Base-by-base conservation (phyloP, 2,888 invertebrate species). In the Hirtodrosophila cameraria region DNA sequence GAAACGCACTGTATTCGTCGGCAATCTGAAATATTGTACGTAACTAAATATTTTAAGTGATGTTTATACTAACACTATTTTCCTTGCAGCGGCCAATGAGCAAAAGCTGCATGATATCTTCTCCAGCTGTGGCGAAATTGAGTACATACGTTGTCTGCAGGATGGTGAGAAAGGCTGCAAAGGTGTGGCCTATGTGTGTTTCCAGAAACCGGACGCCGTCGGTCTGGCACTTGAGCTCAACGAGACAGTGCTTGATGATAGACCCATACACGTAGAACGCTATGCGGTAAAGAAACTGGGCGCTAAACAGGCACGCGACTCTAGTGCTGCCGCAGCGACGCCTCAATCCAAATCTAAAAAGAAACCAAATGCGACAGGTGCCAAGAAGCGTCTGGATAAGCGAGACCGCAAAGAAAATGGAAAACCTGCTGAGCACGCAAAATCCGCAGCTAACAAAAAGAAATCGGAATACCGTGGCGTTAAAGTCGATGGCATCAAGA, bases 11-110 rank as follows among this genome's bases (percentile, higher is more conserved):
- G 41, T 91, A 20, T 90, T 91, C 33, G 88, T 91, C 15, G 91
- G 91, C 12, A 91, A 90, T 73, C 76, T 91, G 0, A 90, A 89
- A 67, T 90, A 88, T 46, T 78, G 91, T 91, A 76, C 77, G 89
- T 69, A 28, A 23, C 8, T 3, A 23, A 6, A 23, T 23, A 8
- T 7, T 23, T 23, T 3, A 1, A 23, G 8, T 31, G 4, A 12
- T 5, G 31, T 27, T 7, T 23, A 11, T 12, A 3, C 6, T 16
- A 8, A 25, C 0, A 20, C 1, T 3, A 9, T 11, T 5, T 13
- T 12, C 1, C 0, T 68, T 80, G 3, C 18, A 90, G 91, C 88
- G 41, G 88, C 89, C 3, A 89, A 77, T 13, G 91, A 91, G 48
- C 86, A 90, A 12, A 85, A 88, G 11, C 59, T 91, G 5, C 86